Evolutionary conservation across 2,888 invertebrate species (phyloP).

Genomic region (Slavum lentiscoides): DNA sequence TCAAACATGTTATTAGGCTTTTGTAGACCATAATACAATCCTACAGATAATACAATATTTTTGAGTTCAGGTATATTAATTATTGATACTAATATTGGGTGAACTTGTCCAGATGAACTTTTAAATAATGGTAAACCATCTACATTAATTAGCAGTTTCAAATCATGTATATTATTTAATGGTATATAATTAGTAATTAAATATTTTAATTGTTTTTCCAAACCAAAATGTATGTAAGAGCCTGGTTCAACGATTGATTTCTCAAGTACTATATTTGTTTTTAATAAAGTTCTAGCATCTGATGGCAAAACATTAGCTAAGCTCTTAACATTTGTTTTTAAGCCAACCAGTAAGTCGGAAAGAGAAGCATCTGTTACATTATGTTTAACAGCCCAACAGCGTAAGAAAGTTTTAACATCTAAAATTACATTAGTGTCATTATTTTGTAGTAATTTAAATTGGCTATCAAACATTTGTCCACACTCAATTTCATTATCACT

Average conservation of each 20-base stretch:
- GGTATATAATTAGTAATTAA: not conserved
- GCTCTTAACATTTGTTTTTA: conserved; percentile 23
- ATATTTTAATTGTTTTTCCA: conserved; percentile 5
- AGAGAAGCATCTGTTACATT: conserved; percentile 31
- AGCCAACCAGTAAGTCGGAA: conserved; percentile 32
- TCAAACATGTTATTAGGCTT: conserved; percentile 33
- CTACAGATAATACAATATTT: conserved; percentile 47
- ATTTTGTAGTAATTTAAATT: no score
- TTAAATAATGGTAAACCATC: conserved; percentile 49
- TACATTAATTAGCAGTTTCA: conserved; percentile 21
- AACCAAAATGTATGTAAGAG: conserved; percentile 23
- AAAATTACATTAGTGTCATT: no score
- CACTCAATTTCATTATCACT: no score
- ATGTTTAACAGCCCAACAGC: conserved; percentile 30
- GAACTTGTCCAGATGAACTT: conserved; percentile 32
- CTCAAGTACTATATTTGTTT: conserved; percentile 22
- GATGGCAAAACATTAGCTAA: conserved; percentile 12
- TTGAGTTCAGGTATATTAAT: conserved; percentile 11
- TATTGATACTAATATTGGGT: conserved; percentile 38
- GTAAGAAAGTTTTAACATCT: conserved; percentile 26
- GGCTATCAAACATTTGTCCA: no score
- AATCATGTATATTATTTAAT: not conserved
- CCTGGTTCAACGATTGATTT: conserved; percentile 26
- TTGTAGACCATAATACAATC: conserved; percentile 40
- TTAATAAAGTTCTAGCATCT: conserved; percentile 41